Conservation (phyloP, 1,140 invertebrate species). For the Drosophila lacertosa region DNA sequence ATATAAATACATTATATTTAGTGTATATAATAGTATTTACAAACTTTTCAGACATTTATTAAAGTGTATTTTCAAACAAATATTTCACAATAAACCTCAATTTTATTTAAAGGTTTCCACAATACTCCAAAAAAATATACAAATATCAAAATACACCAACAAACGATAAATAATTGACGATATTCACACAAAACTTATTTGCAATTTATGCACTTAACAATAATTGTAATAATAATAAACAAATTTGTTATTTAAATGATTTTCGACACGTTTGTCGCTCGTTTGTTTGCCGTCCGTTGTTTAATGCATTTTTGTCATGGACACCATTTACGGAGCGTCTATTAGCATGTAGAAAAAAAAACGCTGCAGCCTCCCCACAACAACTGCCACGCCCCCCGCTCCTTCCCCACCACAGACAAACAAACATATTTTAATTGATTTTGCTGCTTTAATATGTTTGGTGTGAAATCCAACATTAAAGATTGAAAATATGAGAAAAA, state of each 20-base stretch:
- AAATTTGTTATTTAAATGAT: slow-evolving; percentile 57
- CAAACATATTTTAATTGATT: slow-evolving; percentile 79
- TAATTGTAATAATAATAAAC: slow-evolving; percentile 6
- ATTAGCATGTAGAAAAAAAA: slow-evolving; percentile 67
- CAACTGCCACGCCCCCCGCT: background rate
- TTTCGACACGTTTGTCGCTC: slow-evolving; percentile 42
- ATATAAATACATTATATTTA: background rate
- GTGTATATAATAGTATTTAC: too few relatives aligned
- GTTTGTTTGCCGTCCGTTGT: slow-evolving; percentile 40
- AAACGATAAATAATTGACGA: background rate
- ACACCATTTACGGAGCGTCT: slow-evolving; percentile 57
- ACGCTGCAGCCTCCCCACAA: slow-evolving; percentile 4
- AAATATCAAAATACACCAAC: background rate
- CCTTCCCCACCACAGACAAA: slow-evolving; percentile 32
- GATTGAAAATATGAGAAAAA: slow-evolving; percentile 50
- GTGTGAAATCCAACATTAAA: slow-evolving; percentile 57
- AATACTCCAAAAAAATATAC: too few relatives aligned
- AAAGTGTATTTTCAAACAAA: too few relatives aligned
- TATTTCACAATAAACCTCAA: too few relatives aligned
- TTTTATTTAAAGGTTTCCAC: too few relatives aligned
- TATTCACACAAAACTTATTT: background rate
- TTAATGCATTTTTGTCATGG: slow-evolving; percentile 79
- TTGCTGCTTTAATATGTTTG: slow-evolving; percentile 65
- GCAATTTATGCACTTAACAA: background rate
- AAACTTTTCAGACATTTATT: too few relatives aligned